These are phyloP conservation scores for Drosophila equinoxialis DNA, from an alignment of 1,140 invertebrate species.

Conservation along the genomic window DNA sequence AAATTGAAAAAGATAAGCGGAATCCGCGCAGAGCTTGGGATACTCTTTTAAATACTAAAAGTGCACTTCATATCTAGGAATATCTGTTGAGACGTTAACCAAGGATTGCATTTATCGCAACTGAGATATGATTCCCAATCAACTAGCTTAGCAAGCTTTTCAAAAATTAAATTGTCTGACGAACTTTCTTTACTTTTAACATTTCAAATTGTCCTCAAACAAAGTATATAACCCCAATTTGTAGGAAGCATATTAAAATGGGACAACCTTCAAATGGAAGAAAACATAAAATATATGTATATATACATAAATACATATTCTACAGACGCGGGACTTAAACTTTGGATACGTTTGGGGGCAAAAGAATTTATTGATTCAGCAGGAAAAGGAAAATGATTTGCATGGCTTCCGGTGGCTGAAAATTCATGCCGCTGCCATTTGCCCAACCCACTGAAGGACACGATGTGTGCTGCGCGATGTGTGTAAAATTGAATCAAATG, in stretches of 20 bases:
- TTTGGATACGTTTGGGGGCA: constrained; percentile 35
- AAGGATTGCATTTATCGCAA: too few relatives aligned
- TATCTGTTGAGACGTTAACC: too few relatives aligned
- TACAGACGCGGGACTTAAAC: constrained; percentile 34
- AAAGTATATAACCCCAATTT: neutral
- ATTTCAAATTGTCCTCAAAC: neutral
- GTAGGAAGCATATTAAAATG: neutral
- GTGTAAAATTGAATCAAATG: constrained; percentile 76
- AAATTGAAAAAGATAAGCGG: neutral
- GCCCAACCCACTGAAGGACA: constrained; percentile 7
- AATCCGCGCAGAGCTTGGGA: constrained; percentile 7
- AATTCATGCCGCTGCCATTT: constrained; percentile 19
- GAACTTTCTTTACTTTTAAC: too few relatives aligned
- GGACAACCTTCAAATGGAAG: neutral
- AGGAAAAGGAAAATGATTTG: constrained; percentile 61
- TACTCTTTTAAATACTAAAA: constrained; percentile 16
- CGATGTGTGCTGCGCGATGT: constrained; percentile 48
- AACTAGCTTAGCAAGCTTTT: too few relatives aligned
- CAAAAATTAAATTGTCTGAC: too few relatives aligned
- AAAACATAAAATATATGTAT: neutral
- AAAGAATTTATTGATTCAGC: constrained; percentile 73
- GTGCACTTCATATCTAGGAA: too few relatives aligned
- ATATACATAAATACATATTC: neutral
- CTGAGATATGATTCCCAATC: too few relatives aligned
- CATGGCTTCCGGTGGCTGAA: constrained; percentile 46